Evolutionary conservation across 2,113 vertebrate species (phyloP), one percentile per base, ranked within the genome.

Genomic region (Phoxinus phoxinus): DNA sequence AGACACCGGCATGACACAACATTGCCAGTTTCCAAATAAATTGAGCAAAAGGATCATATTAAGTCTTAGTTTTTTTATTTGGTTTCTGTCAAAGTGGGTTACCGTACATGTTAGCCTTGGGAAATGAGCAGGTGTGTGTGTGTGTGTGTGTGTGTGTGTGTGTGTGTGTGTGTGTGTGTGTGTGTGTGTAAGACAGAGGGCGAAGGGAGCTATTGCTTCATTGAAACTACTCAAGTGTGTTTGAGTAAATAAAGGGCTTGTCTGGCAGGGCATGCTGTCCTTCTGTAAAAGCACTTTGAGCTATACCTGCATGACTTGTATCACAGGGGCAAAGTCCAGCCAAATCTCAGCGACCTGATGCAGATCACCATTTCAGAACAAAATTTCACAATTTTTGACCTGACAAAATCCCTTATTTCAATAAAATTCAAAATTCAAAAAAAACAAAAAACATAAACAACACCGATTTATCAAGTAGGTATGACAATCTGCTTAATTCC

Each of bases 171-270:
- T 27, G 44, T 83, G 63, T 76, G 81, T 84, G 61, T 84, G 56
- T 85, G 27, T 48, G 23, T 75, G n/a, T 84, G 71, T 23, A 32
- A 44, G 61, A 37, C n/a, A 6, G 2, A 19, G 81, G 79, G 83
- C 58, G 72, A 51, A 76, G 87, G 44, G 48, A 82, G 83, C 63
- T 32, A 30, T 23, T 15, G 46, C 79, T 72, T 80, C 74, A 74
- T 15, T 81, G 53, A 79, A 74, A 88, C 84, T 75, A 59, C 44
- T 81, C 37, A 69, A 81, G 67, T 88, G 56, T 81, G 81, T 80
- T 37, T 84, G 44, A 65, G 46, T 85, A 77, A 76, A 77, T 53
- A 48, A 59, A 58, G 65, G 25, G 48, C 35, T 69, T 85, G 53
- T 77, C 69, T 69, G 78, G 53, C 46, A 5, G 25, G 65, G 3